These are phyloP conservation scores for Onychomys leucogaster DNA, from an alignment of 2,797 vertebrate species.

Conservation along the genomic window DNA sequence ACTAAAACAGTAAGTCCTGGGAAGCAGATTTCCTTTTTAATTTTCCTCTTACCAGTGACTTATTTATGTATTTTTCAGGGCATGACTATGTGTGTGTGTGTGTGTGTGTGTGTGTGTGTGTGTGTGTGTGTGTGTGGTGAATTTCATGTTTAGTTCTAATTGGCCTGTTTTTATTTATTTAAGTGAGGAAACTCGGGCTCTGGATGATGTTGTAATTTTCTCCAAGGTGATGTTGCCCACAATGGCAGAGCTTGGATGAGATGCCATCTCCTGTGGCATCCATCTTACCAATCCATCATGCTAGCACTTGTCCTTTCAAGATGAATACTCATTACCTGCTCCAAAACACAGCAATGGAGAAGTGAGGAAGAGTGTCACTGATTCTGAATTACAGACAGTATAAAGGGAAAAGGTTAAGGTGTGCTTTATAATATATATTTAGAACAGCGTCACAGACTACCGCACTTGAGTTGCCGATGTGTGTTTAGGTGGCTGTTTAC, in stretches of 20 bases:
- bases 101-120: background rate
- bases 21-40: background rate
- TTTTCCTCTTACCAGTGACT: background rate
- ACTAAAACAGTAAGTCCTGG: background rate
- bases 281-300: background rate
- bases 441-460: background rate
- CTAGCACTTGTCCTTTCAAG: background rate
- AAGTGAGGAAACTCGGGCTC: background rate
- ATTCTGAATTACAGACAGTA: background rate
- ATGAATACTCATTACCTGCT: background rate
- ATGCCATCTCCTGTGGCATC: background rate
- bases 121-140: background rate
- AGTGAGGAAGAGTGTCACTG: background rate
- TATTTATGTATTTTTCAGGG: background rate
- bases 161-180: background rate
- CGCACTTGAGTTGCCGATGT: background rate
- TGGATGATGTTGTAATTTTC: conserved; percentile 15
- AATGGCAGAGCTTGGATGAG: background rate
- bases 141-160: background rate
- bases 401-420: background rate
- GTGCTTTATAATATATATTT: background rate
- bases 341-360: background rate
- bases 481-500: background rate
- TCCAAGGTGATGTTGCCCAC: background rate
- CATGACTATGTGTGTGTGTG: background rate